These are phyloP conservation scores for Ataeniobius toweri DNA, from an alignment of 2,797 vertebrate species.

Conservation along the genomic window DNA sequence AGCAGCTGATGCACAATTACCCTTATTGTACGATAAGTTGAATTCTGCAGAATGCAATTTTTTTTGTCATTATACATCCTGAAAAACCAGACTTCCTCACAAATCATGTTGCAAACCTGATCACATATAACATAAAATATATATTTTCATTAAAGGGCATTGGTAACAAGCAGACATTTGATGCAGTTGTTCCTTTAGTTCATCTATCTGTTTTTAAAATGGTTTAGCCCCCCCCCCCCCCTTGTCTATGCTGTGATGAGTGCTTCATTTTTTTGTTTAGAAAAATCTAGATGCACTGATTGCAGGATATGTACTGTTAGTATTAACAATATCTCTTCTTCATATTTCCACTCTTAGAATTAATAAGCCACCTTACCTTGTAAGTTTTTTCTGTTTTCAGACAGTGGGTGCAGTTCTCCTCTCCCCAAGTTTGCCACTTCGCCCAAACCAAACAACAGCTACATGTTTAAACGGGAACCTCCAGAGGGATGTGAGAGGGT, in stretches of 20 bases:
- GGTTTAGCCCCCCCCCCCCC: too few relatives aligned
- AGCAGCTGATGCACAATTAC: too few relatives aligned
- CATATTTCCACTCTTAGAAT: not conserved
- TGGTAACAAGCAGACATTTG: too few relatives aligned
- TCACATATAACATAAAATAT: too few relatives aligned
- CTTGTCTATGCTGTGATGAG: not conserved
- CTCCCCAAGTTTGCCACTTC: conserved; percentile 97
- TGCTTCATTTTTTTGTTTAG: not conserved
- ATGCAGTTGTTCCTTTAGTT: too few relatives aligned
- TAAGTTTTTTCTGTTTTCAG: conserved; percentile 81
- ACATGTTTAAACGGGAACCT: conserved; percentile 98
- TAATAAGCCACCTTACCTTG: not conserved
- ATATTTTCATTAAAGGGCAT: too few relatives aligned
- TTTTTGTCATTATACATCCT: too few relatives aligned
- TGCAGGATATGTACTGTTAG: not conserved
- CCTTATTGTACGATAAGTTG: too few relatives aligned
- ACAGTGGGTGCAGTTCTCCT: conserved; percentile 92
- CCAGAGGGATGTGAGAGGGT: conserved; percentile 98
- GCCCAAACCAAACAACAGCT: conserved; percentile 99
- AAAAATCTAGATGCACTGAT: not conserved
- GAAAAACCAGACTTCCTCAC: too few relatives aligned
- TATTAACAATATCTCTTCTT: not conserved
- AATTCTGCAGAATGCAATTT: too few relatives aligned
- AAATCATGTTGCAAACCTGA: too few relatives aligned
- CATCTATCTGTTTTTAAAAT: too few relatives aligned